Percentiles rank a stretch among this genome's conserved stretches.
Evolutionary conservation across 2,797 vertebrate species (phyloP).

Genomic region (Pseudotriccus pelzelni): DNA sequence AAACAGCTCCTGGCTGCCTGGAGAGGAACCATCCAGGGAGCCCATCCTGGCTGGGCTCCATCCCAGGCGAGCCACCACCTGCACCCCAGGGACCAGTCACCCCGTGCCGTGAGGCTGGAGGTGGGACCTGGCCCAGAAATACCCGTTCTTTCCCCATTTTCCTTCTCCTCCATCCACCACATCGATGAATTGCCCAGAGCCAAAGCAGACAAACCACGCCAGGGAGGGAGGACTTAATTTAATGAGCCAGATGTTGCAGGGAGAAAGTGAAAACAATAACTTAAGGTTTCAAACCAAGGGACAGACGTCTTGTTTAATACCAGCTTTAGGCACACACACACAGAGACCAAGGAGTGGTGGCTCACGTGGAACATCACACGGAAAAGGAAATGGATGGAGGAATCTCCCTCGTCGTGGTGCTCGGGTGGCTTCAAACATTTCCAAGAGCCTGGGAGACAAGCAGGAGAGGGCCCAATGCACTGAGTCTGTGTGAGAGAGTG

Average conservation of each 20-base stretch:
- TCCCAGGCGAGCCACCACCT: background rate
- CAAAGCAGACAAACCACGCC: background rate
- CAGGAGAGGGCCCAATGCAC: background rate
- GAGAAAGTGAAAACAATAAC: background rate
- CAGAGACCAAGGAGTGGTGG: background rate
- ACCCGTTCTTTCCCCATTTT: background rate
- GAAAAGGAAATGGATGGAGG: background rate
- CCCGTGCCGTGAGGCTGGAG: fast-evolving
- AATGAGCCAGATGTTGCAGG: background rate
- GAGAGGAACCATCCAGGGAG: background rate
- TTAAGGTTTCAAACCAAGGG: background rate
- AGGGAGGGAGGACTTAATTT: background rate
- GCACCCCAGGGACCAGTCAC: background rate
- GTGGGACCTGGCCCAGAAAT: background rate
- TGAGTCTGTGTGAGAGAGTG: background rate
- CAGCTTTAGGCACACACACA: background rate
- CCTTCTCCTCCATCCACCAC: background rate
- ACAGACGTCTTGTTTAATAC: background rate
- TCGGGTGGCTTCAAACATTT: background rate
- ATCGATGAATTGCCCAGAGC: background rate
- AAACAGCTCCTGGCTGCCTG: background rate
- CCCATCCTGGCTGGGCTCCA: background rate
- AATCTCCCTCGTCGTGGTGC: background rate
- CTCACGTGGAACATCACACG: background rate
- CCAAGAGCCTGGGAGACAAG: conserved; percentile 12